These are phyloP conservation scores for Phenganax marumi DNA, from an alignment of 92 coral and sea anemone species.

Conservation along the genomic window DNA sequence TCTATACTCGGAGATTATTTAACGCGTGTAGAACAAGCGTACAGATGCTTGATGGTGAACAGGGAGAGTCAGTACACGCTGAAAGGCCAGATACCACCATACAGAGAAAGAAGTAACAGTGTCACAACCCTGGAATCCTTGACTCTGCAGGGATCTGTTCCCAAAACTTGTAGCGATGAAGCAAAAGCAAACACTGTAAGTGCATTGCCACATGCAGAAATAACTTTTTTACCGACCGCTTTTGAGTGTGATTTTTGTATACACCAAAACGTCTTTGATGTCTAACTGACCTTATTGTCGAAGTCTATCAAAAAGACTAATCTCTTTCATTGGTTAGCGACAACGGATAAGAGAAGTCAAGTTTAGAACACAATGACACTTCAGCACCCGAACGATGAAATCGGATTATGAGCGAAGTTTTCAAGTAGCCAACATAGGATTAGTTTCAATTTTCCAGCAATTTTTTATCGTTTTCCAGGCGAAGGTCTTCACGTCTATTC, in stretches of 20 bases:
- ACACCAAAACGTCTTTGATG: no score
- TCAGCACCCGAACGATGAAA: no score
- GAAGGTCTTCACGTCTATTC: slow-evolving; percentile 19
- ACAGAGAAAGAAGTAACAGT: slow-evolving; percentile 45
- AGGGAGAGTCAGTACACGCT: slow-evolving; percentile 57
- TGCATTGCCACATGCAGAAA: background rate
- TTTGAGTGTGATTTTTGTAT: background rate
- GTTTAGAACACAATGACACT: no score
- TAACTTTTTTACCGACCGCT: background rate
- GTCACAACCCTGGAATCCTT: slow-evolving; percentile 40
- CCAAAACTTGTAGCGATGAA: background rate
- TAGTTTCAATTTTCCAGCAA: background rate
- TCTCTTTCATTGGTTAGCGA: no score
- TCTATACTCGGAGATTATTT: slow-evolving; percentile 71
- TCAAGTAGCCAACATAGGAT: no score
- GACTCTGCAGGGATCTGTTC: background rate
- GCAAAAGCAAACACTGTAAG: background rate
- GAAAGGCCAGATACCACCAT: background rate
- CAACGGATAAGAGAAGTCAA: no score
- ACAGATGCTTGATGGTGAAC: slow-evolving; percentile 61
- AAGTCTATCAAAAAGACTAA: no score
- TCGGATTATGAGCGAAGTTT: no score
- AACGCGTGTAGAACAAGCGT: slow-evolving; percentile 57
- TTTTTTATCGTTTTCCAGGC: background rate
- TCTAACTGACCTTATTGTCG: no score